Conservation (phyloP, 2,113 vertebrate species). For the Chauna torquata region DNA sequence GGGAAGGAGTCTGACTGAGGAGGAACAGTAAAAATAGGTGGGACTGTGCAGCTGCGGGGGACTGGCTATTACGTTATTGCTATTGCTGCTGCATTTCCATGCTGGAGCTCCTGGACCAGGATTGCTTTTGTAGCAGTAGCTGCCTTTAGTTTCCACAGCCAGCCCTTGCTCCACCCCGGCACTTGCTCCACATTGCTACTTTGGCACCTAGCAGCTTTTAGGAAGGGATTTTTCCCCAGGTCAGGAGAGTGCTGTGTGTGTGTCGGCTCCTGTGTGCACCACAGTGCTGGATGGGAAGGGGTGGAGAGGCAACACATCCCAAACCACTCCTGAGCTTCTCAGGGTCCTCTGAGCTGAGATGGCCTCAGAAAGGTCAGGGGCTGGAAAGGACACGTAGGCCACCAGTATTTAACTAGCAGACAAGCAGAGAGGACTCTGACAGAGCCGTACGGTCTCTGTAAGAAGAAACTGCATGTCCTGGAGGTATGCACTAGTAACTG, state of each 20-base stretch:
- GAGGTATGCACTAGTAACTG: background rate
- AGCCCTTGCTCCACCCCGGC: background rate
- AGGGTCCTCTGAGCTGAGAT: background rate
- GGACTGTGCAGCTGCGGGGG: accelerated
- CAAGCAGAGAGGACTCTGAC: background rate
- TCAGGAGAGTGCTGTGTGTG: background rate
- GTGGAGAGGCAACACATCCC: background rate
- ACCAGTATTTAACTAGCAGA: too few relatives aligned
- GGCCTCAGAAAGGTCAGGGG: background rate
- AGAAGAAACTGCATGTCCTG: background rate
- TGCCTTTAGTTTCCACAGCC: background rate
- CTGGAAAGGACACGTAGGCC: background rate
- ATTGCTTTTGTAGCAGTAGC: background rate
- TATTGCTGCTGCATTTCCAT: background rate
- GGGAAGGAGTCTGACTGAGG: background rate
- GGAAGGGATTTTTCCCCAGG: background rate
- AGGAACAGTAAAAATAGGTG: background rate
- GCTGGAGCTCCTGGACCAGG: background rate
- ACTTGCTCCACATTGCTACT: background rate
- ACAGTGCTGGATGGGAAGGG: background rate
- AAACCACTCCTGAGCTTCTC: background rate
- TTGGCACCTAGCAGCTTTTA: background rate
- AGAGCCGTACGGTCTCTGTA: background rate
- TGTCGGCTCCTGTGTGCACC: background rate
- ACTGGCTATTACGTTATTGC: too few relatives aligned